A percentile compares a stretch with the other conserved stretches of the same genome.
Evolutionary conservation across 2,888 invertebrate species (phyloP).

Genomic region (Athalia rosae): DNA sequence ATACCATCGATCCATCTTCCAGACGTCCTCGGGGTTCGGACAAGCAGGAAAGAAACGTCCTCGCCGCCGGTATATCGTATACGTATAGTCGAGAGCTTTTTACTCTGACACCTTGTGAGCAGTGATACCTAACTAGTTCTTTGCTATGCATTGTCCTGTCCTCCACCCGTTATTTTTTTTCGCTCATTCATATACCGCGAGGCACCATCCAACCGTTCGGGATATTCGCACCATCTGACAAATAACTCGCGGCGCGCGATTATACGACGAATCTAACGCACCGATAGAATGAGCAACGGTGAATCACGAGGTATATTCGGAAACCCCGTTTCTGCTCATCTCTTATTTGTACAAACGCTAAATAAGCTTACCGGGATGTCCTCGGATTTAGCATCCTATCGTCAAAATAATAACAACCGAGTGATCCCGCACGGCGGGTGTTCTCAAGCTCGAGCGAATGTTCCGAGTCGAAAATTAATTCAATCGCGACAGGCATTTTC

Average conservation of each 20-base stretch:
- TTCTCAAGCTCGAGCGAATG: slow-evolving; percentile 4
- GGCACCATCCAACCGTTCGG: not conserved
- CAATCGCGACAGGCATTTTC: slow-evolving; percentile 24
- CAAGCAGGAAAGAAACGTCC: slow-evolving; percentile 47
- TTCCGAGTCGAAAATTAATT: slow-evolving; percentile 14
- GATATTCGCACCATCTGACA: not conserved
- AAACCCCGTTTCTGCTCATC: not conserved
- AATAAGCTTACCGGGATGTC: not conserved
- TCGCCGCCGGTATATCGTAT: slow-evolving; percentile 5
- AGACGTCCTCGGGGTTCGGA: slow-evolving; percentile 35
- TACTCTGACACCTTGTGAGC: slow-evolving; percentile 43
- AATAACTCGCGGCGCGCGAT: slow-evolving; percentile 20
- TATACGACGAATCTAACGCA: slow-evolving; percentile 4
- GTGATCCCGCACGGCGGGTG: slow-evolving; percentile 1
- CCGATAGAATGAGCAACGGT: slow-evolving; percentile 21
- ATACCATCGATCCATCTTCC: slow-evolving; percentile 47
- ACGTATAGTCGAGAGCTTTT: slow-evolving; percentile 46
- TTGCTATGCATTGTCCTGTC: not conserved
- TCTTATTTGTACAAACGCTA: not conserved
- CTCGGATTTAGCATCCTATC: not conserved
- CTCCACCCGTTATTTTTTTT: not conserved
- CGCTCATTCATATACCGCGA: not conserved
- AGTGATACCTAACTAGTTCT: slow-evolving; percentile 30
- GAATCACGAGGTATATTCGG: not conserved
- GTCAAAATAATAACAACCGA: slow-evolving; percentile 12